Conservation (phyloP, 2,113 vertebrate genomes). For the Brienomyrus longianalis region DNA sequence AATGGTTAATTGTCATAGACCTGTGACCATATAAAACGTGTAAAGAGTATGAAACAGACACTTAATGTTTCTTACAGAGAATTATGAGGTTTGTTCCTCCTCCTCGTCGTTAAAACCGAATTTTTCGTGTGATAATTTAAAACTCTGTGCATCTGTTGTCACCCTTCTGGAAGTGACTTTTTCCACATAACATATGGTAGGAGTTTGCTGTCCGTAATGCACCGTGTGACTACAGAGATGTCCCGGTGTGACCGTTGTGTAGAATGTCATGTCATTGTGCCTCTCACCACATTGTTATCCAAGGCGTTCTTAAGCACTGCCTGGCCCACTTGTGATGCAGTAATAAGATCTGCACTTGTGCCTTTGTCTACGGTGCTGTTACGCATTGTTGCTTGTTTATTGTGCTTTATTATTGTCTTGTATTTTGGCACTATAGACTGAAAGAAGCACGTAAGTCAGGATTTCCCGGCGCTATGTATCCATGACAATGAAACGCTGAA, state of each 20-base stretch:
- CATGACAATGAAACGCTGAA: not conserved
- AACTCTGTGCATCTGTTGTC: not conserved
- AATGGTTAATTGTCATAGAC: not conserved
- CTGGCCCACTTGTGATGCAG: not conserved
- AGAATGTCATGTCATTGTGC: not conserved
- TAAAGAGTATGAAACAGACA: not conserved
- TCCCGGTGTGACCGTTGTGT: not conserved
- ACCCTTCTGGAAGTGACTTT: not conserved
- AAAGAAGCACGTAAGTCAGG: not conserved
- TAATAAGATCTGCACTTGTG: not conserved
- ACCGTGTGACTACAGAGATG: not conserved
- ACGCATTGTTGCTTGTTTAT: not conserved
- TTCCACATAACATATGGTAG: not conserved
- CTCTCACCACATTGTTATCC: not conserved
- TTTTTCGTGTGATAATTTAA: not conserved
- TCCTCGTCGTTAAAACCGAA: not conserved
- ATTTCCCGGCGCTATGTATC: not conserved
- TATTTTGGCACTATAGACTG: not conserved
- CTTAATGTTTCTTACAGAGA: not conserved
- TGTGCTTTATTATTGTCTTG: not conserved
- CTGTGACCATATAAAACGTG: not conserved
- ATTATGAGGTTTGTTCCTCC: not conserved
- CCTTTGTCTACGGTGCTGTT: not conserved
- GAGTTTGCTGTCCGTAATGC: not conserved
- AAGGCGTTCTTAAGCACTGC: not conserved